phyloP scores from a whole-genome alignment of 2,888 invertebrate genomes.

The Suillia variegata region DNA sequence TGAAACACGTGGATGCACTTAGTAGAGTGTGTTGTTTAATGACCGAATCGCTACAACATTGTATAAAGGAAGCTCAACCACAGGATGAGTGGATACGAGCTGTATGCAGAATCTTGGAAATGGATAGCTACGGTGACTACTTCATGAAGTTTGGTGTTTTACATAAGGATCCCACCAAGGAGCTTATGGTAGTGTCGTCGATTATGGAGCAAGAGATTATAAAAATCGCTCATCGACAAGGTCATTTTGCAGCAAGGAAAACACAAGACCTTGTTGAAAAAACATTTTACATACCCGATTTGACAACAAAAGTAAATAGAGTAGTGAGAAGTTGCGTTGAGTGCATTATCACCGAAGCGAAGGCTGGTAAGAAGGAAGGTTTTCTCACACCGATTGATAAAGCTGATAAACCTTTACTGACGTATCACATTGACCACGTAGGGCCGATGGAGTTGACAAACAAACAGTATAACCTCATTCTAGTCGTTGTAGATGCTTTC shows the following conservation, averaged over 20 bases:
- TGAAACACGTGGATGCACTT: constrained; percentile 29
- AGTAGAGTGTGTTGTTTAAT: constrained; percentile 24
- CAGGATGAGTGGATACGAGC: constrained; percentile 24
- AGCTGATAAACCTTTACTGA: neutral
- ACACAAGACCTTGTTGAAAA: constrained; percentile 23
- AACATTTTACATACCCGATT: constrained; percentile 24
- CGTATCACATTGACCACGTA: constrained; percentile 18
- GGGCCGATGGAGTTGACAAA: constrained; percentile 16
- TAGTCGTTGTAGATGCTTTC: constrained; percentile 12
- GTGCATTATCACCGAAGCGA: constrained; percentile 25
- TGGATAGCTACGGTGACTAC: constrained; percentile 21
- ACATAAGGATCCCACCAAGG: constrained; percentile 13
- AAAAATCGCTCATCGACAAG: constrained; percentile 16
- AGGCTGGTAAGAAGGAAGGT: constrained; percentile 23
- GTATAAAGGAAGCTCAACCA: constrained; percentile 18
- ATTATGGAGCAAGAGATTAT: constrained; percentile 39
- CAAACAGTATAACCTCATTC: constrained; percentile 14
- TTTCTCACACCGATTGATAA: constrained; percentile 25
- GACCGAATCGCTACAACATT: constrained; percentile 17
- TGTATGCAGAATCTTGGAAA: constrained; percentile 18
- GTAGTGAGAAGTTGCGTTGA: constrained; percentile 25
- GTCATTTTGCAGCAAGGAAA: constrained; percentile 25
- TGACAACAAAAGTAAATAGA: constrained; percentile 19
- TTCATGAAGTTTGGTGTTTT: constrained; percentile 21
- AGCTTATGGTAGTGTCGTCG: constrained; percentile 44